Base-by-base conservation (phyloP, 2,888 invertebrate species). In the Siphonodentalium dalli region DNA sequence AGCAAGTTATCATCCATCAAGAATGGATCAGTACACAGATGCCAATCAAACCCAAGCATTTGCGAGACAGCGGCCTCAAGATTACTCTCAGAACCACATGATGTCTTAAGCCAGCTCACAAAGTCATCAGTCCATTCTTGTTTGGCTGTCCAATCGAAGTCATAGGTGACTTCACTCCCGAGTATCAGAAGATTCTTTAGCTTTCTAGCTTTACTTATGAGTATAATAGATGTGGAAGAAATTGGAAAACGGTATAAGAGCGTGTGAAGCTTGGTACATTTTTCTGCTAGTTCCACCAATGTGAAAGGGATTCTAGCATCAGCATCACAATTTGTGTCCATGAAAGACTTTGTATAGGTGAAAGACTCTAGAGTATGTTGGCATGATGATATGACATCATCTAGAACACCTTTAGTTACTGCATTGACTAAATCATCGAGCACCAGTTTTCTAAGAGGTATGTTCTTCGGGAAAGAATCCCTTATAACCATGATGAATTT, bases 371-470 rank as follows among this genome's bases (percentile, higher is more conserved):
- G 41, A 13, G 65, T 58, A n/a, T 56, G 34, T 21, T 55, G 48
- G 37, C 65, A 69, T 34, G 47, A 49, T n/a, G 46, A 43, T 8
- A 60, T 52, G 1, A 69, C 52, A 38, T 66, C 62, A 44, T 69
- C 69, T 27, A 69, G 50, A 13, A 69, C 62, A 8, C 67, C 69
- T 50, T 66, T 67, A 2, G 69, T 69, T 5, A 69, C 63, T 44
- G 67, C 63, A 41, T 69, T 69, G 11, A 63, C 67, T 33, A 69
- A 56, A 49, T 67, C 67, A 54, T 67, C 67, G 9, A 69, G 49
- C 8, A 66, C 55, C 6, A 69, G 54, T 15, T 48, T 54, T 20
- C 63, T 28, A n/a, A 69, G 49, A 2, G 69, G 69, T 62, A 69
- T 65, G 35, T 53, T 54, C 3, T 49, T n/a, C 1, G 63, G 58